Evolutionary conservation across 2,113 vertebrate genomes (phyloP).

Genomic region (Phocoena sinus): DNA sequence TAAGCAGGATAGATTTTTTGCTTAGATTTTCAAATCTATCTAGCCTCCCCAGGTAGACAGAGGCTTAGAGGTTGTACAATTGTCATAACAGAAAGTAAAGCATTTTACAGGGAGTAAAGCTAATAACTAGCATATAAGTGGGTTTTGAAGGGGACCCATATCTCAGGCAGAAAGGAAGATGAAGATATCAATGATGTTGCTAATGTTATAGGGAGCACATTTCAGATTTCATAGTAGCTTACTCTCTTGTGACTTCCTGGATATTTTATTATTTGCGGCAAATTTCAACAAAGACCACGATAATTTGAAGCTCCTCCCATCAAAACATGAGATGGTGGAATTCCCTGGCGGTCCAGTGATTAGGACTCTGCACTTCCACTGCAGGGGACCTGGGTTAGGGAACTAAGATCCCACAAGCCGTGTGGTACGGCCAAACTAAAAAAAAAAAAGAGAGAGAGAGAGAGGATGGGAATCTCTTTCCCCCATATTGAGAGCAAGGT

Average conservation of each 20-base stretch:
- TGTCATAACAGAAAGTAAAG: not conserved
- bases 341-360: too few relatives aligned
- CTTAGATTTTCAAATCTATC: constrained; percentile 19
- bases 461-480: not conserved
- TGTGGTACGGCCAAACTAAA: too few relatives aligned
- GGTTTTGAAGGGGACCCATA: not conserved
- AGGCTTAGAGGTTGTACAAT: not conserved
- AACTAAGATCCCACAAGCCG: too few relatives aligned
- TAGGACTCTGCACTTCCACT: too few relatives aligned
- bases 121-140: not conserved
- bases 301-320: not conserved
- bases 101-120: not conserved
- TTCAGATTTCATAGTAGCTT: not conserved
- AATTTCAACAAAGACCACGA: not conserved
- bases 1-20: not conserved
- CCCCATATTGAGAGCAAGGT: not conserved
- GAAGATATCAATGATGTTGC: not conserved
- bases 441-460: too few relatives aligned
- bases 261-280: not conserved
- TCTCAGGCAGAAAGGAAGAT: not conserved
- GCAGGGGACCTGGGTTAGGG: too few relatives aligned
- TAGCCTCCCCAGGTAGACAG: not conserved
- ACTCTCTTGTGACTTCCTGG: not conserved
- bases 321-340: not conserved
- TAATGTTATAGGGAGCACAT: not conserved